phyloP scores from a whole-genome alignment of 2,113 vertebrate species.

The Eurypyga helias region DNA sequence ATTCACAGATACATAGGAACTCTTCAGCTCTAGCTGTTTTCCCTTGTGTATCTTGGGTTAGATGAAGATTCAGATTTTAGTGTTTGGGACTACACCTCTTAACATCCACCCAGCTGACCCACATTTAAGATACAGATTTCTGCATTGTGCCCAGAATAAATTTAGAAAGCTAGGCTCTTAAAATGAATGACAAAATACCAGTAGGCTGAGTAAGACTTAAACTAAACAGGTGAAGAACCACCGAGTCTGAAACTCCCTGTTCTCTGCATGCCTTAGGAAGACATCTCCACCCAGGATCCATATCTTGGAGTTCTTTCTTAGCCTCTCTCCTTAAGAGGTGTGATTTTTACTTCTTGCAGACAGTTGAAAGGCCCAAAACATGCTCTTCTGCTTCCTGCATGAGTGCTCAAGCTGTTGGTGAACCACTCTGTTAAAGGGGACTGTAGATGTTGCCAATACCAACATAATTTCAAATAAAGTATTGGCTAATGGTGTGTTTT shows the following conservation, averaged over 20 bases:
- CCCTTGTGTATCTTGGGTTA: not conserved
- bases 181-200: not conserved
- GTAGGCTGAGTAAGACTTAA: not conserved
- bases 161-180: not conserved
- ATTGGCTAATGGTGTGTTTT: not conserved
- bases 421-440: not conserved
- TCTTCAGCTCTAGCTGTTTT: not conserved
- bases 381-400: not conserved
- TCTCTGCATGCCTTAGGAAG: not conserved
- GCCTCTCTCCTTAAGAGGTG: not conserved
- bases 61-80: not conserved
- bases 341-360: not conserved
- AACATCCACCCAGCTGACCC: not conserved
- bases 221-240: not conserved
- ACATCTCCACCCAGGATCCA: not conserved
- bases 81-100: not conserved
- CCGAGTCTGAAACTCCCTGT: not conserved
- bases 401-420: not conserved
- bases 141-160: not conserved
- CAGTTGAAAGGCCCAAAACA: not conserved
- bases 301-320: not conserved
- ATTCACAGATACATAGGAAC: not conserved
- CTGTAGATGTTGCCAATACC: not conserved
- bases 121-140: not conserved
- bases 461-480: not conserved